A percentile compares a stretch with the other conserved stretches of the same genome.
Conservation (phyloP, 2,113 vertebrate species). For the Calidris pugnax region DNA sequence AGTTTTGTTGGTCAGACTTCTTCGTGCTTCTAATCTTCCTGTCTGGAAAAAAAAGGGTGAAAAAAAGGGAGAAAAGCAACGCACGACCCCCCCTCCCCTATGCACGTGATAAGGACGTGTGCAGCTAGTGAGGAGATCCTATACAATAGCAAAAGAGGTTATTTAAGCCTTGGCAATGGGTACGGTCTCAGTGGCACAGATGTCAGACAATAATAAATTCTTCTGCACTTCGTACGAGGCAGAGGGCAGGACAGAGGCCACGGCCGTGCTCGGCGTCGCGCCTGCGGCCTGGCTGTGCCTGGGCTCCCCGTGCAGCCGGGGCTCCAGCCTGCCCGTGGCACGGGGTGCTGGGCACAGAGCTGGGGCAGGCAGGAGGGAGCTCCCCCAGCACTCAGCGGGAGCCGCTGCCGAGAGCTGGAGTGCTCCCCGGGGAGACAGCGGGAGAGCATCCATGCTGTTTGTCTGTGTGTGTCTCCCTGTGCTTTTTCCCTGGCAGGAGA, state of each 20-base stretch:
- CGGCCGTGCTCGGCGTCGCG: rapidly evolving
- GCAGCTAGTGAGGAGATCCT: neutral
- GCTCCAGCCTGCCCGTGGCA: neutral
- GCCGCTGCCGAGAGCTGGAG: neutral
- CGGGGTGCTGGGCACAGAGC: neutral
- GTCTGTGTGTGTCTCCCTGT: neutral
- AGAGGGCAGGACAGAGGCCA: neutral
- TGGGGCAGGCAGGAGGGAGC: rapidly evolving
- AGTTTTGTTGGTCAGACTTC: neutral
- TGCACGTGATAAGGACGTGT: neutral
- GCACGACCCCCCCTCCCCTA: neutral
- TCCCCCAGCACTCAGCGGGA: neutral
- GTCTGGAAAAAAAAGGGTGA: too few relatives aligned
- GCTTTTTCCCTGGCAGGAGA: neutral
- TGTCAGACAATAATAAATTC: neutral
- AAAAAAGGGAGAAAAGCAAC: neutral
- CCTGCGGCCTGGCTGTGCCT: neutral
- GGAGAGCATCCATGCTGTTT: neutral
- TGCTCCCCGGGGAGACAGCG: neutral
- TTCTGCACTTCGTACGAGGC: neutral
- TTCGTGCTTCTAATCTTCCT: neutral
- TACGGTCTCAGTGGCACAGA: neutral
- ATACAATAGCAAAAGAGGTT: neutral
- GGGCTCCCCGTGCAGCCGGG: neutral
- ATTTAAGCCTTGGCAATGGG: neutral